These are phyloP conservation scores for Myiotriccus ornatus DNA, from an alignment of 2,797 vertebrate species.

Conservation along the genomic window DNA sequence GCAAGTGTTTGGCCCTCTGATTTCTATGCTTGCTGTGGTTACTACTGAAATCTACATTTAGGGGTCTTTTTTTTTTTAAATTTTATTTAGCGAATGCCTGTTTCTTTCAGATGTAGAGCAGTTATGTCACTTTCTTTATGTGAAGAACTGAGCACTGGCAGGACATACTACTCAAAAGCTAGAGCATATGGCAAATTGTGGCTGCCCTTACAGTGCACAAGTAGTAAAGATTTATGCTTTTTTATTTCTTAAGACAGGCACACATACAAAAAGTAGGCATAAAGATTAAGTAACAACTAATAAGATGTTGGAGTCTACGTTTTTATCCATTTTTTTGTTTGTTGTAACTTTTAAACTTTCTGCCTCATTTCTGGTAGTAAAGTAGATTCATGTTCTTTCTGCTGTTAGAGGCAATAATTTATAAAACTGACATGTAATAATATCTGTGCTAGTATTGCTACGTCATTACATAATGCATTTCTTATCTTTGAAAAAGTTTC, in stretches of 20 bases:
- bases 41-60: background rate
- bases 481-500: background rate
- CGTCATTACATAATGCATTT: background rate
- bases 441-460: background rate
- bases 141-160: background rate
- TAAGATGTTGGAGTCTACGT: background rate
- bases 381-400: background rate
- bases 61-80: background rate
- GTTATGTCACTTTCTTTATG: background rate
- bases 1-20: background rate
- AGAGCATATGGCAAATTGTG: background rate
- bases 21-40: background rate
- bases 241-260: background rate
- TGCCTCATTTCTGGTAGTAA: background rate
- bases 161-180: background rate
- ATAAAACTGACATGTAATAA: background rate
- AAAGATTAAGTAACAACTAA: background rate
- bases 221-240: background rate
- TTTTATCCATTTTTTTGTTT: background rate
- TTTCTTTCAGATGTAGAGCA: background rate
- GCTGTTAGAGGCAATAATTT: background rate
- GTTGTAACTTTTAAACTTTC: background rate
- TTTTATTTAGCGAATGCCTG: background rate
- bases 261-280: background rate
- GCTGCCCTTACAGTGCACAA: background rate